Evolutionary conservation across 2,888 invertebrate species (phyloP).

Genomic region (Eustalomyia histrio): DNA sequence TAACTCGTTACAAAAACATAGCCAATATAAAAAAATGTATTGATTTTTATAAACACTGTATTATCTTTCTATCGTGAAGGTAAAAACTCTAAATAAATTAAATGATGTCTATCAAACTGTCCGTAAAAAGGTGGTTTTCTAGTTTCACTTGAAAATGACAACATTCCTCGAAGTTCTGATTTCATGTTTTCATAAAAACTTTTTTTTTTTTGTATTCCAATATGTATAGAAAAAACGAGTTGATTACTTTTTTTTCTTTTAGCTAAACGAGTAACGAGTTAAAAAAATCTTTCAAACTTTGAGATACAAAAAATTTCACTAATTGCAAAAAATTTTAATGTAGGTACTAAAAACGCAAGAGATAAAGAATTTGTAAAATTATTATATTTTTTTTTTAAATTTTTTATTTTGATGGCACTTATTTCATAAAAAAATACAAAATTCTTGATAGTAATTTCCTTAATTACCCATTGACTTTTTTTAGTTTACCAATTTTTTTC

Average conservation of each 20-base stretch:
- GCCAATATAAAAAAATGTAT: too few relatives aligned
- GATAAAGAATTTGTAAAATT: neutral
- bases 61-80: too few relatives aligned
- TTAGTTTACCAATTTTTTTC: neutral
- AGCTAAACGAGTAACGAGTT: slow-evolving; percentile 62
- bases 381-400: too few relatives aligned
- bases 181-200: neutral
- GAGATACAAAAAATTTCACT: neutral
- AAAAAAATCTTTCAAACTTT: slow-evolving; percentile 27
- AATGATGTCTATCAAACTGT: too few relatives aligned
- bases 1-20: too few relatives aligned
- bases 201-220: neutral
- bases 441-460: too few relatives aligned
- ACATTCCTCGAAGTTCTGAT: neutral
- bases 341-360: neutral
- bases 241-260: slow-evolving; percentile 46
- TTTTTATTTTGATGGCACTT: too few relatives aligned
- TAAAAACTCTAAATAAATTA: too few relatives aligned
- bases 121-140: too few relatives aligned
- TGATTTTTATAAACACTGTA: too few relatives aligned
- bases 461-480: too few relatives aligned
- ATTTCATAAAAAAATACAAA: too few relatives aligned
- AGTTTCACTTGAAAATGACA: neutral
- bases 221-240: slow-evolving; percentile 42
- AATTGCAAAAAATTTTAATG: neutral